Evolutionary conservation across 2,113 vertebrate genomes (phyloP).

Genomic region (Bubalus kerabau): DNA sequence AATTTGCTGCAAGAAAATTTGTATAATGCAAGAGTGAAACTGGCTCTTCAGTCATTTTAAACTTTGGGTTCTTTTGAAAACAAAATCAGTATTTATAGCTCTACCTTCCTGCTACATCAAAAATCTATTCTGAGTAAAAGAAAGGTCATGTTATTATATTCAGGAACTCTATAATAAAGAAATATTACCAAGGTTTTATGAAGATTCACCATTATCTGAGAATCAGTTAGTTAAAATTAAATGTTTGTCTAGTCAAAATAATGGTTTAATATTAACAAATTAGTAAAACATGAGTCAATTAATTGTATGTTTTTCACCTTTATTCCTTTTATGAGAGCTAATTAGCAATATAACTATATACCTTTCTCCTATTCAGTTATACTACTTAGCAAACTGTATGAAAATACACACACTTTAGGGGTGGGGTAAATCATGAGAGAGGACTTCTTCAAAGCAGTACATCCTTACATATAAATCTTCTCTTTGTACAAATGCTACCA

Average conservation of each 20-base stretch:
- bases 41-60: slow-evolving; percentile 47
- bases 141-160: slow-evolving; percentile 55
- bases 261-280: neutral
- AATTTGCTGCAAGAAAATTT: slow-evolving; percentile 46
- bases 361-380: neutral
- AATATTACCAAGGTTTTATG: slow-evolving; percentile 32
- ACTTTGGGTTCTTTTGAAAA: slow-evolving; percentile 35
- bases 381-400: neutral
- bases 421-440: neutral
- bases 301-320: neutral
- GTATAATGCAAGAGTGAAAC: slow-evolving; percentile 42
- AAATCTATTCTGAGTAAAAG: slow-evolving; percentile 52
- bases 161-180: slow-evolving; percentile 19
- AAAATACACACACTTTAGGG: neutral
- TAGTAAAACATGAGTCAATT: neutral
- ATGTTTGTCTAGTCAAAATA: slow-evolving; percentile 10
- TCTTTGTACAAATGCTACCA: neutral
- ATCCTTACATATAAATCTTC: neutral
- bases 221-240: slow-evolving; percentile 32
- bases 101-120: slow-evolving; percentile 37
- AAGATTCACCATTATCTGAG: slow-evolving; percentile 17
- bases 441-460: neutral
- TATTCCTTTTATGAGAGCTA: neutral
- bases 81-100: slow-evolving; percentile 45
- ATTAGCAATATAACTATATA: neutral